These are phyloP conservation scores for Bombus fervidus DNA, from an alignment of 1,140 invertebrate species.

Conservation along the genomic window DNA sequence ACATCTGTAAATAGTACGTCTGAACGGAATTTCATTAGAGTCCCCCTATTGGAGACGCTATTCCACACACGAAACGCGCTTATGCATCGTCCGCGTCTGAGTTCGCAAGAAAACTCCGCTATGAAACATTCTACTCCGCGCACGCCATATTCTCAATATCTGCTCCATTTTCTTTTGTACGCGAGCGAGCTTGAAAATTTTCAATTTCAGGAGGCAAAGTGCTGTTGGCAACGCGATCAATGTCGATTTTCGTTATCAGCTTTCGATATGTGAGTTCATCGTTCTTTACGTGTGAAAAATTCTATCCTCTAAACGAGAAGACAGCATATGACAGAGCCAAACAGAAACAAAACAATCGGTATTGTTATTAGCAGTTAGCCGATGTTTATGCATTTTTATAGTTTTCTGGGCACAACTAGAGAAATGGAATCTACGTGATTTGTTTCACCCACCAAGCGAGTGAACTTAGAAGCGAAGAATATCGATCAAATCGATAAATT, in stretches of 20 bases:
- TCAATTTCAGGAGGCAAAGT: slow-evolving; percentile 28
- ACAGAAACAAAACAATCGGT: neutral
- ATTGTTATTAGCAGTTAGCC: neutral
- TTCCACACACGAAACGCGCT: slow-evolving; percentile 31
- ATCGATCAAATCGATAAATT: too few relatives aligned
- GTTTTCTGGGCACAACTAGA: neutral
- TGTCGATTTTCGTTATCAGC: neutral
- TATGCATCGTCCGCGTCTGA: slow-evolving; percentile 6
- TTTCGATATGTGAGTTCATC: slow-evolving; percentile 1
- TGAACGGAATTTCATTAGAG: slow-evolving; percentile 41
- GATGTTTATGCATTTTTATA: neutral
- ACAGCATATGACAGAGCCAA: too few relatives aligned
- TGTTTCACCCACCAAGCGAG: too few relatives aligned
- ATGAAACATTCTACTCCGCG: neutral
- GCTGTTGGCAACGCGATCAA: slow-evolving; percentile 25
- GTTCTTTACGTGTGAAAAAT: neutral
- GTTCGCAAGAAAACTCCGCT: slow-evolving; percentile 4
- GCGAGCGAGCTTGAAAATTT: slow-evolving; percentile 30
- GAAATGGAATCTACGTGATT: neutral
- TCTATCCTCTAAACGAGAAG: neutral
- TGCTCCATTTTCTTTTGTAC: slow-evolving; percentile 12
- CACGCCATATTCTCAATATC: neutral
- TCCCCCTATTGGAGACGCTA: neutral
- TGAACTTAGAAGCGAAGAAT: too few relatives aligned
- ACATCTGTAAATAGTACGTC: neutral